Conservation (phyloP, 2,797 vertebrate genomes). For the Rousettus madagascariensis region DNA sequence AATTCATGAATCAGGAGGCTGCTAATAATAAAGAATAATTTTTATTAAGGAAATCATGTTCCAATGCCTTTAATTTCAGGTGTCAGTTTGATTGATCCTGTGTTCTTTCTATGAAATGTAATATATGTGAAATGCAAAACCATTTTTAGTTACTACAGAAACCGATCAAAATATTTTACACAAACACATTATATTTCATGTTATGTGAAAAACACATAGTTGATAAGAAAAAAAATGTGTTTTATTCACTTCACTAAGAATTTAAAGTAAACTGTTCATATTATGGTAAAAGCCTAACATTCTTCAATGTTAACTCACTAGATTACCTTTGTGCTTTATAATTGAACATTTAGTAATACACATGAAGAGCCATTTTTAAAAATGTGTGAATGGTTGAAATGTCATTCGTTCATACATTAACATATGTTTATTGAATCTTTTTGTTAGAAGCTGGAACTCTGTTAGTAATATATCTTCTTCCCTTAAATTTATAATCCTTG, state of each 20-base stretch:
- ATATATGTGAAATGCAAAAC: constrained; percentile 22
- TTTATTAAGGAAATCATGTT: constrained; percentile 46
- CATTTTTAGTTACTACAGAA: background rate
- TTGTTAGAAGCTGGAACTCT: background rate
- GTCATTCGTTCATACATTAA: background rate
- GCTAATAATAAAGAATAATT: constrained; percentile 21
- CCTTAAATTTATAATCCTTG: background rate
- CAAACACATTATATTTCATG: background rate
- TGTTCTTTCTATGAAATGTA: constrained; percentile 38
- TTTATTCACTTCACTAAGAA: background rate
- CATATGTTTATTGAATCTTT: background rate
- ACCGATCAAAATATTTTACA: constrained; percentile 18
- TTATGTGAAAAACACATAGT: background rate
- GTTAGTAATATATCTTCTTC: background rate
- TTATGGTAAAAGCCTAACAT: background rate
- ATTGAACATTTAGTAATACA: background rate
- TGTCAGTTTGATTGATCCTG: constrained; percentile 23
- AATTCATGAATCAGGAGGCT: background rate
- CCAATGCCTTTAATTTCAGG: background rate
- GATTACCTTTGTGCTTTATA: background rate
- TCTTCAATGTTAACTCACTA: background rate
- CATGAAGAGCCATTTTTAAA: background rate
- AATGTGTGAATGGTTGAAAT: background rate
- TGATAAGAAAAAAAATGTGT: background rate
- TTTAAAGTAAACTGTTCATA: constrained; percentile 1